A percentile compares a stretch with the other conserved stretches of the same genome.
phyloP scores from a whole-genome alignment of 2,113 vertebrate species.

The Amphiprion percula region DNA sequence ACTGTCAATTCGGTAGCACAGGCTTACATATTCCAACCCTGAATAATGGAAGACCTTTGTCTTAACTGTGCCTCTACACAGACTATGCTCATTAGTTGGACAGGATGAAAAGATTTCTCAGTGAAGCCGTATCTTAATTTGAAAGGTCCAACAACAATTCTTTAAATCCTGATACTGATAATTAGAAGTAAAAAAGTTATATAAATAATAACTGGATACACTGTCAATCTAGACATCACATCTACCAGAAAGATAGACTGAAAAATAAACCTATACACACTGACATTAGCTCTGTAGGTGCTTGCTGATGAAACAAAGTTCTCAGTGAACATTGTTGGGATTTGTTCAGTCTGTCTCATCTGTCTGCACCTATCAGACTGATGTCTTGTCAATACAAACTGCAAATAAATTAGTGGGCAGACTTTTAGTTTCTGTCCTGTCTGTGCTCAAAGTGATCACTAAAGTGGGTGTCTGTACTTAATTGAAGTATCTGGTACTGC shows the following conservation, averaged over 20 bases:
- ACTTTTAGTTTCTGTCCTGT: constrained; percentile 21
- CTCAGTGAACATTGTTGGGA: not conserved
- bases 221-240: not conserved
- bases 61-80: too few species aligned
- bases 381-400: constrained; percentile 11
- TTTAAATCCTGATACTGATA: too few species aligned
- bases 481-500: constrained; percentile 16
- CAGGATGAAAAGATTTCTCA: too few species aligned
- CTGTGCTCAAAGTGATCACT: constrained; percentile 28
- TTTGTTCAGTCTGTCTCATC: constrained; percentile 3
- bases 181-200: too few species aligned
- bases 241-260: not conserved
- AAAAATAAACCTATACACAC: not conserved
- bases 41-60: too few species aligned
- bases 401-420: constrained; percentile 19
- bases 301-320: constrained; percentile 2
- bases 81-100: too few species aligned
- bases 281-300: not conserved
- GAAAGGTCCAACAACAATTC: too few species aligned
- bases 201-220: too few species aligned
- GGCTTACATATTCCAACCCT: constrained; percentile 5
- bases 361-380: constrained; percentile 2
- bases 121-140: too few species aligned
- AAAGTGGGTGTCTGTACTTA: constrained; percentile 24
- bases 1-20: constrained; percentile 37